A percentile compares a stretch with the other conserved stretches of the same genome.
Conservation (phyloP, 2,888 invertebrate genomes). For the Andricus curvator region DNA sequence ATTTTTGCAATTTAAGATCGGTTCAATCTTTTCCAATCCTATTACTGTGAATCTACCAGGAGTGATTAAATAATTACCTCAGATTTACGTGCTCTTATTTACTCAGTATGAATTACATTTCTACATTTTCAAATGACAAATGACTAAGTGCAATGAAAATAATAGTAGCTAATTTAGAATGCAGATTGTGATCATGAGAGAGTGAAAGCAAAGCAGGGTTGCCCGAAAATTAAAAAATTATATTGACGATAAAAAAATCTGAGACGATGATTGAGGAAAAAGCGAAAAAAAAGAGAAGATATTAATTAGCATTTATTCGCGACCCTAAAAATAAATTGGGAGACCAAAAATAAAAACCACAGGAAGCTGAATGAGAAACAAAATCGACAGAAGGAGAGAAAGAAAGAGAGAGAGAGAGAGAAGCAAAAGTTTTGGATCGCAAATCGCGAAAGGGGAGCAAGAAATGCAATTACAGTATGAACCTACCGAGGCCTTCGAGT, state of each 20-base stretch:
- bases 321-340: background rate
- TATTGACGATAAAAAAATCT: background rate
- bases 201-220: constrained; percentile 22
- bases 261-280: background rate
- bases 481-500: constrained; percentile 83
- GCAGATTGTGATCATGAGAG: constrained; percentile 25
- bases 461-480: constrained; percentile 76
- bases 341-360: constrained; percentile 22
- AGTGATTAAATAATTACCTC: constrained; percentile 8
- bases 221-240: constrained; percentile 12
- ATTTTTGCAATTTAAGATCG: background rate
- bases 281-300: background rate
- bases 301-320: background rate
- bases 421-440: constrained; percentile 42
- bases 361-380: constrained; percentile 40
- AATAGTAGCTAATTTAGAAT: constrained; percentile 14
- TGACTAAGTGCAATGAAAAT: constrained; percentile 19
- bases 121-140: constrained; percentile 19
- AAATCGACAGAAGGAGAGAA: constrained; percentile 49
- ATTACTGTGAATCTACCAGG: background rate
- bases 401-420: constrained; percentile 43
- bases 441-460: constrained; percentile 59
- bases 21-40: background rate
- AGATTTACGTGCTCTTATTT: constrained; percentile 9
- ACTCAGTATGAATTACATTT: background rate